Base-by-base conservation (phyloP, 1,140 invertebrate genomes). In the Nixonia krombeini region DNA sequence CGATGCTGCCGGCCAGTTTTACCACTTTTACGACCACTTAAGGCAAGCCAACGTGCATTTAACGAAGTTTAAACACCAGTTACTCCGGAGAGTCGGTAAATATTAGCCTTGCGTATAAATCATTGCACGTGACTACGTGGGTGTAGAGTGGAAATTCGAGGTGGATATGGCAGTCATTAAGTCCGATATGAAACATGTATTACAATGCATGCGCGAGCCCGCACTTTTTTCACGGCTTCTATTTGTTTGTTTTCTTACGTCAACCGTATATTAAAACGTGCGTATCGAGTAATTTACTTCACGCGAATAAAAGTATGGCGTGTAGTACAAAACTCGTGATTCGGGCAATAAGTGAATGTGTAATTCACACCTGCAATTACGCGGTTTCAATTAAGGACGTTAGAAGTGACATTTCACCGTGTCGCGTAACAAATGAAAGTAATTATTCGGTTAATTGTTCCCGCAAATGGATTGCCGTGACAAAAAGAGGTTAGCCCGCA, bases 141-240 rank as follows among this genome's bases (percentile, higher is more conserved):
- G 66, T 59, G 66, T 59, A 26, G 7, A 47, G 58, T 64, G 66
- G 26, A 59, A 63, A 70, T 59, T 63, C 42, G 55, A 44, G 59
- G 50, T n/a, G 21, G 53, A 59, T 49, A 64, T 70, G 64, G 63
- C 63, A 70, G 66, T 70, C 50, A 70, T 70, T 64, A 70, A 64
- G 51, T 40, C 17, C 38, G 45, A 52, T 57, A 57, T 33, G 52
- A 40, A 52, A 47, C 35, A 45, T 38, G 21, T 15, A 4, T 17
- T 16, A 37, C 31, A 41, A 9, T 46, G 42, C 47, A 57, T 49
- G 49, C 49, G 37, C 53, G 46, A 53, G 33, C 28, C 41, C 33
- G 4, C 49, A 49, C 42, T 51, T 69, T 59, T 59, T 70, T 68
- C 66, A 56, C 66, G 64, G 59, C 7, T 50, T 49, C 58, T 52